These are phyloP conservation scores for Holothuria scabra DNA, from an alignment of 53 echinoderm and acorn worm species.

Conservation along the genomic window DNA sequence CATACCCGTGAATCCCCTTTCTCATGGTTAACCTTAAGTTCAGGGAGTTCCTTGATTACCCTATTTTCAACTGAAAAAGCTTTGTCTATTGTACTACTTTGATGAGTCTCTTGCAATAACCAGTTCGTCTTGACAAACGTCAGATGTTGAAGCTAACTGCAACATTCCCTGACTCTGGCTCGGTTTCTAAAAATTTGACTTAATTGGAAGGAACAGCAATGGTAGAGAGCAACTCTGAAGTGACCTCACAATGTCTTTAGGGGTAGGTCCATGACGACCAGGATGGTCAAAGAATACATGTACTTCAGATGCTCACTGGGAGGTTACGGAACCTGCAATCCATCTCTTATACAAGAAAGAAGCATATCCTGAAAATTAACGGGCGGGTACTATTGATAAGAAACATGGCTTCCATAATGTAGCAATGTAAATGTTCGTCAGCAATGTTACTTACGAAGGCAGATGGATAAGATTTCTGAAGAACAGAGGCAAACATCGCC, in stretches of 20 bases:
- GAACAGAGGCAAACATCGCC: constrained; percentile 25
- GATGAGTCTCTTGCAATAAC: constrained; percentile 48
- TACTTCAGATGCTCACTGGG: constrained; percentile 3
- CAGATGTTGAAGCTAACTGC: not conserved
- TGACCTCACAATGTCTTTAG: constrained; percentile 18
- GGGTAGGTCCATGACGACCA: not conserved
- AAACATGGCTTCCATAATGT: constrained; percentile 46
- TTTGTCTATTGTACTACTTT: constrained; percentile 39
- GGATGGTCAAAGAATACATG: constrained; percentile 42
- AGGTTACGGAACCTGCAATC: constrained; percentile 2
- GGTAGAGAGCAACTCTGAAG: not conserved
- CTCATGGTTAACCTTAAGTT: constrained; percentile 48
- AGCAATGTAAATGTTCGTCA: not conserved
- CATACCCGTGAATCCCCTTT: too few relatives aligned
- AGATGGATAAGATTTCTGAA: not conserved
- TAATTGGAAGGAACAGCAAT: not conserved
- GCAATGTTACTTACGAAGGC: not conserved
- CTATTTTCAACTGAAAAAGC: not conserved
- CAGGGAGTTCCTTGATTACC: not conserved
- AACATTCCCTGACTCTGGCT: constrained; percentile 11
- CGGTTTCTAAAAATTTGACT: not conserved
- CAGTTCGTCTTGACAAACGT: not conserved
- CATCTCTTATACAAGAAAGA: constrained; percentile 8
- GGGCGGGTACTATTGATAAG: too few relatives aligned
- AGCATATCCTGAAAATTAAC: too few relatives aligned